Evolutionary conservation across 2,113 vertebrate species (phyloP), one percentile per base, ranked within the genome.

Genomic region (Perognathus longimembris): DNA sequence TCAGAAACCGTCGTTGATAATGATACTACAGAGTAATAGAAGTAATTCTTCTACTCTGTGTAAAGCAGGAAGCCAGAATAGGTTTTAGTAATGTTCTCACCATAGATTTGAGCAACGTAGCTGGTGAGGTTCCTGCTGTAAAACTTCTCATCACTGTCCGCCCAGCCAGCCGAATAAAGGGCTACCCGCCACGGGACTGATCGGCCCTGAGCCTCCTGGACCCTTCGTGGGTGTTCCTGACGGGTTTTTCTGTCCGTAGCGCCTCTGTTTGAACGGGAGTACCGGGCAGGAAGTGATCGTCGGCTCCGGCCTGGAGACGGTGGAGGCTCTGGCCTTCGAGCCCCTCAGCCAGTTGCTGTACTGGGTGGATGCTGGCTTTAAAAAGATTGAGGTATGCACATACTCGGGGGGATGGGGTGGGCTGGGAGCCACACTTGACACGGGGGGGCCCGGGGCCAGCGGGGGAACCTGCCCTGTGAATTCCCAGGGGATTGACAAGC

Each of bases 301-400:
- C 64, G 98, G 96, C 94, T 99, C 98, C 0, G 99, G 98, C 70
- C 89, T 99, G 95, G 98, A 99, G 97, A 99, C 99, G 0, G 99
- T 99, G 32, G 99, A 99, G 95, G 99, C 99, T 9, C 97, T 99
- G 97, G 98, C 99, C 76, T 99, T 99, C 73, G 99, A 99, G 92
- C 98, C 99, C 66, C 97, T 99, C 96, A 99, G 99, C 94, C 98
- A 98, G 85, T 96, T 99, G 93, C 98, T 99, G 0, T 99, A 99
- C 97, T 99, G 99, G 99, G 99, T 99, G 57, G 99, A 99, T 1
- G 99, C 99, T 0, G 99, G 99, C 75, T 98, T 99, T 7, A 99
- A 99, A 91, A 99, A 99, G 98, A 99, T 99, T 0, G 99, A 99
- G 99, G 99, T 99, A 98, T 11, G 64, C 67, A 15, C 40, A 0